phyloP scores from a whole-genome alignment of 2,888 invertebrate species.

The Cephalotes varians region DNA sequence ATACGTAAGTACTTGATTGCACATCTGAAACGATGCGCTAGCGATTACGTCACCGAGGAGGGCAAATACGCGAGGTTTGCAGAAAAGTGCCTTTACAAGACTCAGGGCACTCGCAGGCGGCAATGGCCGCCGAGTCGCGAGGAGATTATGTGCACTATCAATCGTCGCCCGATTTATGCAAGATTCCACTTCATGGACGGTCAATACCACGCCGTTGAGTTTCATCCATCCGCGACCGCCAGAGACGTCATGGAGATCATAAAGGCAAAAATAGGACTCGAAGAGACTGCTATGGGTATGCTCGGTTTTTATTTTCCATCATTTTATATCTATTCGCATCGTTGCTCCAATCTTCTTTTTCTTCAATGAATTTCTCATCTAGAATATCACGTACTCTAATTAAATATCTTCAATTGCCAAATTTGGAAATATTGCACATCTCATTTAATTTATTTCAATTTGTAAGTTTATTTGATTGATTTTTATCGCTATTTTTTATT shows the following conservation, averaged over 20 bases:
- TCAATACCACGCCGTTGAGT: constrained; percentile 97
- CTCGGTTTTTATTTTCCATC: not conserved
- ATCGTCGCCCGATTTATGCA: constrained; percentile 95
- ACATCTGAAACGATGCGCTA: constrained; percentile 95
- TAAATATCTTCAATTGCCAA: not conserved
- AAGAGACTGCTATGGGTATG: constrained; percentile 90
- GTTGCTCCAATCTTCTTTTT: not conserved
- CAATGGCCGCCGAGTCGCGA: constrained; percentile 97
- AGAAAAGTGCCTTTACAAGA: constrained; percentile 93
- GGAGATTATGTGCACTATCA: constrained; percentile 97
- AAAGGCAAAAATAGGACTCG: constrained; percentile 95
- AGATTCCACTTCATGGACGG: constrained; percentile 97
- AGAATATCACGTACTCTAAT: not conserved
- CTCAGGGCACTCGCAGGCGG: constrained; percentile 92
- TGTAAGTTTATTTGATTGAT: not conserved
- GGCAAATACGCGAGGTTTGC: constrained; percentile 97
- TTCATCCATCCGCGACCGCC: constrained; percentile 97
- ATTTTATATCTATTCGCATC: not conserved
- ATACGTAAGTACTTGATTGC: constrained; percentile 95
- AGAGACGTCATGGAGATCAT: constrained; percentile 95
- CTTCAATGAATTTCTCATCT: not conserved
- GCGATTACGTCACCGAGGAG: constrained; percentile 96
- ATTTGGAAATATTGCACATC: not conserved
- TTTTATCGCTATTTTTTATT: not conserved
- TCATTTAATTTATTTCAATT: not conserved